Percentiles rank a stretch among this genome's conserved stretches.
phyloP scores from a whole-genome alignment of 1,140 invertebrate genomes.

The Magallana ariakensis region DNA sequence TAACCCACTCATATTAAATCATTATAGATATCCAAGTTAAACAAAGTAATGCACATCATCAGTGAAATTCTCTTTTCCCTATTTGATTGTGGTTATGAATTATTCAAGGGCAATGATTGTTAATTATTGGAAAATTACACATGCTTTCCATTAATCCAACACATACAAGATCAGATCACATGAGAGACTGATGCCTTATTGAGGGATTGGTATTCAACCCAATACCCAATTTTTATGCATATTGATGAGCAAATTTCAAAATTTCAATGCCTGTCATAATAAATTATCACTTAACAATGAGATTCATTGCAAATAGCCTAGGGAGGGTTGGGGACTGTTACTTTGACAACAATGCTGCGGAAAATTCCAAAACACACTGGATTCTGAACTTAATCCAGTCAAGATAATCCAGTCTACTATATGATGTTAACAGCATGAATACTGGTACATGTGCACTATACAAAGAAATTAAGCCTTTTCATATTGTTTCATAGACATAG shows the following conservation, averaged over 20 bases:
- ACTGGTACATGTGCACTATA: no score
- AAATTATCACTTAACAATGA: background rate
- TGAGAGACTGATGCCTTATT: background rate
- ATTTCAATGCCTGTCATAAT: no score
- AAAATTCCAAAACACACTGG: constrained; percentile 18
- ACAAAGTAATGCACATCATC: no score
- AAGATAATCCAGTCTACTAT: no score
- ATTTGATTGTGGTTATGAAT: background rate
- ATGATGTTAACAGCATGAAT: no score
- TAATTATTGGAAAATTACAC: constrained; percentile 10
- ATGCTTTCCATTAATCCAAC: background rate
- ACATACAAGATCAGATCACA: background rate
- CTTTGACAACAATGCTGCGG: background rate
- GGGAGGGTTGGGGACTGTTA: background rate
- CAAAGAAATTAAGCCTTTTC: no score
- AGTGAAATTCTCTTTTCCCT: no score
- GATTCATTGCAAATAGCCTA: background rate
- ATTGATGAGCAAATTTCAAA: background rate
- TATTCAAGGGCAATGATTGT: background rate
- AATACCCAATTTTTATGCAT: background rate
- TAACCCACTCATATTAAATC: no score
- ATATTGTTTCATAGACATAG: no score
- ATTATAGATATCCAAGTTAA: no score
- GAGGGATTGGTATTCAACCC: background rate
- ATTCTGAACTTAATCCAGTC: background rate